phyloP scores from a whole-genome alignment of 2,797 vertebrate genomes.

The Anisognathus igniventris region DNA sequence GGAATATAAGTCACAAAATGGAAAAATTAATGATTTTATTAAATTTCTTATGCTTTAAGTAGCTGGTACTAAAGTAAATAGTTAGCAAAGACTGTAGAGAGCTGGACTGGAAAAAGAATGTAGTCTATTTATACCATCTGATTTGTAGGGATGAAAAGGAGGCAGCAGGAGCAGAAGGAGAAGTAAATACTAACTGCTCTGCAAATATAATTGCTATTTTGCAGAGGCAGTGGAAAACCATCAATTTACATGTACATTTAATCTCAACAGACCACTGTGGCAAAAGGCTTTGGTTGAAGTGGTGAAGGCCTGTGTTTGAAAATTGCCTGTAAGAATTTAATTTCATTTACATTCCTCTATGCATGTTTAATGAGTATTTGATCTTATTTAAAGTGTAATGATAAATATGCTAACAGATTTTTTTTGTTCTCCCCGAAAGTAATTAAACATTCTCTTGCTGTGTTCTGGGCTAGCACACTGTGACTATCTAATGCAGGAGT shows the following conservation, averaged over 20 bases:
- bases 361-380: constrained; percentile 41
- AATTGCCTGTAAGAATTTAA: constrained; percentile 29
- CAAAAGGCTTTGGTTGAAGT: constrained; percentile 24
- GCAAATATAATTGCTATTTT: constrained; percentile 18
- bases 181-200: not conserved
- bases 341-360: constrained; percentile 45
- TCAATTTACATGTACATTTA: not conserved
- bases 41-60: not conserved
- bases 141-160: not conserved
- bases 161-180: not conserved
- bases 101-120: not conserved
- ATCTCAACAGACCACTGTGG: not conserved
- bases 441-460: constrained; percentile 39
- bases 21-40: not conserved
- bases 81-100: not conserved
- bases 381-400: constrained; percentile 62
- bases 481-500: not conserved
- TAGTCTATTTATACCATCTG: not conserved
- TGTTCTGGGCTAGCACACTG: not conserved
- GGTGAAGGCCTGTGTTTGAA: not conserved
- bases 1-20: not conserved
- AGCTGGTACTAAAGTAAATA: not conserved
- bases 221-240: not conserved
- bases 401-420: constrained; percentile 60
- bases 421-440: constrained; percentile 37